phyloP scores from a whole-genome alignment of 2,888 invertebrate genomes.

The Parapristionchus giblindavisi region DNA sequence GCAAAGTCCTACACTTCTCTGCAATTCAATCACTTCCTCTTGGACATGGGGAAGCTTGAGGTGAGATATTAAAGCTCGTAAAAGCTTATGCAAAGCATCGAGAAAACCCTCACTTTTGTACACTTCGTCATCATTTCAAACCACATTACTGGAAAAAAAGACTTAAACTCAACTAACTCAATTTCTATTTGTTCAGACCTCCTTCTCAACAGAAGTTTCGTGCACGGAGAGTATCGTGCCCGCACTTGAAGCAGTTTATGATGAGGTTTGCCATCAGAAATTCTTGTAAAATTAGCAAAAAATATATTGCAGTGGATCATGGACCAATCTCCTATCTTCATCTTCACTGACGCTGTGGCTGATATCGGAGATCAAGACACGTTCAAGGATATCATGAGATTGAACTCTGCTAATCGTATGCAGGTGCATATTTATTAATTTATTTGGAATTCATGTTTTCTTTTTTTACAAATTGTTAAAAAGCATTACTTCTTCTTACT shows the following conservation, averaged over 20 bases:
- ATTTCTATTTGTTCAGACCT: neutral
- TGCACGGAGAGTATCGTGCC: conserved; percentile 26
- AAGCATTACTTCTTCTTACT: neutral
- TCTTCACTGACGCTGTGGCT: conserved; percentile 60
- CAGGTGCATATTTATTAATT: neutral
- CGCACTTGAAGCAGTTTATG: conserved; percentile 11
- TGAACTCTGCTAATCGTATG: conserved; percentile 10
- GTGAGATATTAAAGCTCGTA: neutral
- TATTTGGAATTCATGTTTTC: neutral
- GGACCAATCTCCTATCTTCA: conserved; percentile 55
- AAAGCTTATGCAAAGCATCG: neutral
- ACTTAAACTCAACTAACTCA: neutral
- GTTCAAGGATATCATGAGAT: conserved; percentile 33
- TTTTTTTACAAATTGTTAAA: neutral
- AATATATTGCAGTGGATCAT: conserved; percentile 10
- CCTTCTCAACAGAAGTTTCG: neutral
- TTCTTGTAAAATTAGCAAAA: neutral
- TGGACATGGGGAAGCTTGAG: neutral
- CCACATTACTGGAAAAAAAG: too few species aligned
- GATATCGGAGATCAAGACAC: neutral
- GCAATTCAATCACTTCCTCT: neutral
- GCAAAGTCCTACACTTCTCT: conserved; percentile 4
- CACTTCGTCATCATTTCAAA: too few species aligned
- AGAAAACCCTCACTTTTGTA: neutral
- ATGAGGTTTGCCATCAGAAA: neutral